Evolutionary conservation across 1,140 invertebrate species (phyloP).

Genomic region (Agrilus planipennis): DNA sequence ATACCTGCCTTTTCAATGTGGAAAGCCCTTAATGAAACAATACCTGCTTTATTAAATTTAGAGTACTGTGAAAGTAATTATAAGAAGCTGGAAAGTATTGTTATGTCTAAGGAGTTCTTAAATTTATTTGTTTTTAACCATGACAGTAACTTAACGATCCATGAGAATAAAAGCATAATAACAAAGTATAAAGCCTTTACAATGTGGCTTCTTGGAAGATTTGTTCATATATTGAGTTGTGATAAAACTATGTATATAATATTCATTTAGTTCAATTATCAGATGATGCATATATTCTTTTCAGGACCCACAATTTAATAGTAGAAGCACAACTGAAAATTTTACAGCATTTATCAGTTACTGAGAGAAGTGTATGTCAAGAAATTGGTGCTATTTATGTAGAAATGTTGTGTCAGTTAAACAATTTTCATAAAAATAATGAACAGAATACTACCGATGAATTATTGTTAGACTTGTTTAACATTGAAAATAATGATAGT

Average conservation of each 20-base stretch:
- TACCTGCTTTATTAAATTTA: constrained; percentile 37
- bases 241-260: constrained; percentile 34
- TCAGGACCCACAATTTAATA: constrained; percentile 37
- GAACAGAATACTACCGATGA: constrained; percentile 2
- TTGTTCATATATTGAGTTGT: constrained; percentile 42
- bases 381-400: constrained; percentile 37
- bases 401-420: constrained; percentile 31
- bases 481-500: constrained; percentile 32
- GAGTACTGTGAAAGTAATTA: constrained; percentile 36
- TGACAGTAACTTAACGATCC: constrained; percentile 32
- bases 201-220: constrained; percentile 41
- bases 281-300: constrained; percentile 18
- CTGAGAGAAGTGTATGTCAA: constrained; percentile 37
- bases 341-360: constrained; percentile 37
- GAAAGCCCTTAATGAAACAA: constrained; percentile 41
- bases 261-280: constrained; percentile 11
- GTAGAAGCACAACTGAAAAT: constrained; percentile 41
- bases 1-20: constrained; percentile 39
- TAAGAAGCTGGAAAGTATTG: constrained; percentile 36
- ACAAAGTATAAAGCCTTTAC: constrained; percentile 39
- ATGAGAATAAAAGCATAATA: constrained; percentile 28
- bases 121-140: constrained; percentile 38
- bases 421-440: constrained; percentile 33
- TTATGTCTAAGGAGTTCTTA: constrained; percentile 39
- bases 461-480: constrained; percentile 34